Conservation (phyloP, 2,888 invertebrate genomes). For the Scrobipalpa atriplicella region DNA sequence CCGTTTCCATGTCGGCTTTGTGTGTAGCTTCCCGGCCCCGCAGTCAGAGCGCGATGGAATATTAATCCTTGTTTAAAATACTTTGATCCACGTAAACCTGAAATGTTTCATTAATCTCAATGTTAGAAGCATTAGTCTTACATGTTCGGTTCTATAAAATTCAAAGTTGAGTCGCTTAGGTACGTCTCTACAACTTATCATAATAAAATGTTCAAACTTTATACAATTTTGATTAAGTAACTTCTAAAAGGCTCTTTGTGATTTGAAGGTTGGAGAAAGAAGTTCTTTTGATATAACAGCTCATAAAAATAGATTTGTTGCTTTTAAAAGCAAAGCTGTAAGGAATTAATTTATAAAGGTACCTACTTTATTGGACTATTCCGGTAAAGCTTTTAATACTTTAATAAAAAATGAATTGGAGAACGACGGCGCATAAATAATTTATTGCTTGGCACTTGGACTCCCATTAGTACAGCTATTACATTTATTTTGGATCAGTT, state of each 20-base stretch:
- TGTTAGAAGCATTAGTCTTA: constrained; percentile 43
- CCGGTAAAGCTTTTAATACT: constrained; percentile 49
- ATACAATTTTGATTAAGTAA: neutral
- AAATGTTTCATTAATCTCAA: constrained; percentile 67
- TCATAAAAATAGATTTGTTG: constrained; percentile 14
- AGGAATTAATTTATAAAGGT: constrained; percentile 7
- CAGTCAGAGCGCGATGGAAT: constrained; percentile 55
- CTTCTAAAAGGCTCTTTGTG: neutral
- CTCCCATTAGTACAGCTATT: constrained; percentile 58
- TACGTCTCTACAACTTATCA: constrained; percentile 7
- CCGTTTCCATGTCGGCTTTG: constrained; percentile 77
- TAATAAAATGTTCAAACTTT: constrained; percentile 8
- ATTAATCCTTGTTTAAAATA: constrained; percentile 71
- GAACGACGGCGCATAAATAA: constrained; percentile 55
- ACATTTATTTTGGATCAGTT: constrained; percentile 52
- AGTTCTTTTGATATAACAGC: constrained; percentile 27
- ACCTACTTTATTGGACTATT: constrained; percentile 34
- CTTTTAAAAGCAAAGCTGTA: constrained; percentile 17
- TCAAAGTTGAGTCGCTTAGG: constrained; percentile 35
- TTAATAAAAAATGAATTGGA: constrained; percentile 56
- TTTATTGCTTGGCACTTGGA: constrained; percentile 57
- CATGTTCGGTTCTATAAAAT: constrained; percentile 32
- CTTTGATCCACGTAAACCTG: constrained; percentile 53
- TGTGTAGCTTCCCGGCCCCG: constrained; percentile 64
- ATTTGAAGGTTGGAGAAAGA: neutral